A percentile compares a stretch with the other conserved stretches of the same genome.
These are phyloP conservation scores for Pyrgus malvae DNA, from an alignment of 2,888 invertebrate genomes.

Conservation along the genomic window DNA sequence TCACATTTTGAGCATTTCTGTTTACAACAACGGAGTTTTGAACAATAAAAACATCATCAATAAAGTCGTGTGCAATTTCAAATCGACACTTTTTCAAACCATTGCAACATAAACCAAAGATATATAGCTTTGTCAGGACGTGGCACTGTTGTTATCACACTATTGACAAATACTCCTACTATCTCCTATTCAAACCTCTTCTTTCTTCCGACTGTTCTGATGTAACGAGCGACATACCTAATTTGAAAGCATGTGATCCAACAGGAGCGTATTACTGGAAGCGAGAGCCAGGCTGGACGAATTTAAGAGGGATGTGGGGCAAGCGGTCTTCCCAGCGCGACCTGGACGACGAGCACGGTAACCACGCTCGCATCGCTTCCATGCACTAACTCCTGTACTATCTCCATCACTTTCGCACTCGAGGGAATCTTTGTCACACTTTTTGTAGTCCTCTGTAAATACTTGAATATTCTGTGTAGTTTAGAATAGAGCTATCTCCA, in stretches of 20 bases:
- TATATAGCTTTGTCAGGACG: no score
- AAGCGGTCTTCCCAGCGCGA: conserved; percentile 81
- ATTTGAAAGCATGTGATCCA: conserved; percentile 33
- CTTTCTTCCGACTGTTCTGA: background rate
- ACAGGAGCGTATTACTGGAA: conserved; percentile 88
- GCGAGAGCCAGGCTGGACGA: conserved; percentile 90
- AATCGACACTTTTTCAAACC: no score
- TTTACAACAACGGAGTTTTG: no score
- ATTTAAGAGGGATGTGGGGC: conserved; percentile 90
- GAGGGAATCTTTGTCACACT: conserved; percentile 17
- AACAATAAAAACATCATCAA: background rate
- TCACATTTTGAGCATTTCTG: no score
- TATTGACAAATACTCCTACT: background rate
- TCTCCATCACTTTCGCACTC: conserved; percentile 27
- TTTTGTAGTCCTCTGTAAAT: conserved; percentile 17
- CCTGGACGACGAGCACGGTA: conserved; percentile 62
- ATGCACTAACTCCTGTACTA: conserved; percentile 21
- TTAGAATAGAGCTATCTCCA: conserved; percentile 27
- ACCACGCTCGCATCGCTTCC: conserved; percentile 37
- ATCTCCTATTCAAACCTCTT: background rate
- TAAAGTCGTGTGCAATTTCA: no score
- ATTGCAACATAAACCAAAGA: no score
- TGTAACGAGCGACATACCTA: background rate
- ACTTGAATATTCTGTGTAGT: conserved; percentile 19
- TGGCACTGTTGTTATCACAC: no score